These are phyloP conservation scores for Lagria hirta DNA, from an alignment of 2,888 invertebrate species.

Conservation along the genomic window DNA sequence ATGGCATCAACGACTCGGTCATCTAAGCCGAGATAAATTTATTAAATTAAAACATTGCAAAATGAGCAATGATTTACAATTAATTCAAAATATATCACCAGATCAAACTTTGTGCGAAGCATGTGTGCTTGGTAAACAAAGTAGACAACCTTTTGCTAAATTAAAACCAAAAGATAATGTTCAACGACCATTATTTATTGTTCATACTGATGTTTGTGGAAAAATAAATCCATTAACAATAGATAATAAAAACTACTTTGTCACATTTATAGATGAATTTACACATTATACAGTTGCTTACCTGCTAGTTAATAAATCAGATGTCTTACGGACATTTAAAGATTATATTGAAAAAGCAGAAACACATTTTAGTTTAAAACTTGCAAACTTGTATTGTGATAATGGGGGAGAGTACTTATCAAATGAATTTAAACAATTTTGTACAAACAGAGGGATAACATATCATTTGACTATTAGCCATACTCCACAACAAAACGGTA, in stretches of 20 bases:
- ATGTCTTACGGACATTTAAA: constrained; percentile 21
- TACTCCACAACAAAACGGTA: constrained; percentile 29
- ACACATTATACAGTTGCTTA: constrained; percentile 26
- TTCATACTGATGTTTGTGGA: constrained; percentile 27
- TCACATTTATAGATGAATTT: constrained; percentile 22
- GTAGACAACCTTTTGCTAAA: constrained; percentile 18
- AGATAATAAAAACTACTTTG: constrained; percentile 26
- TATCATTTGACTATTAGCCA: constrained; percentile 21
- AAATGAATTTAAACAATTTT: constrained; percentile 22
- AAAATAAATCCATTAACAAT: constrained; percentile 23
- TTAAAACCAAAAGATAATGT: constrained; percentile 18
- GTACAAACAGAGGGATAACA: constrained; percentile 24
- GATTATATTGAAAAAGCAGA: constrained; percentile 26
- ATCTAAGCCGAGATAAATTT: constrained; percentile 3
- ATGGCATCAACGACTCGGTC: constrained; percentile 12
- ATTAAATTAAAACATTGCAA: constrained; percentile 2
- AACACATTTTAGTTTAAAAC: constrained; percentile 26
- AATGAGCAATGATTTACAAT: not conserved
- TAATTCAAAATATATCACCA: constrained; percentile 4
- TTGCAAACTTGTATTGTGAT: constrained; percentile 22
- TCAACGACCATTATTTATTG: constrained; percentile 20
- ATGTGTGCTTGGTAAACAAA: constrained; percentile 19
- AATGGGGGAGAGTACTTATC: constrained; percentile 30
- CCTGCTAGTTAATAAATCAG: constrained; percentile 26
- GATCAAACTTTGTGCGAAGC: constrained; percentile 16